Base-by-base conservation (phyloP, 1,140 invertebrate genomes). In the Physella acuta region DNA sequence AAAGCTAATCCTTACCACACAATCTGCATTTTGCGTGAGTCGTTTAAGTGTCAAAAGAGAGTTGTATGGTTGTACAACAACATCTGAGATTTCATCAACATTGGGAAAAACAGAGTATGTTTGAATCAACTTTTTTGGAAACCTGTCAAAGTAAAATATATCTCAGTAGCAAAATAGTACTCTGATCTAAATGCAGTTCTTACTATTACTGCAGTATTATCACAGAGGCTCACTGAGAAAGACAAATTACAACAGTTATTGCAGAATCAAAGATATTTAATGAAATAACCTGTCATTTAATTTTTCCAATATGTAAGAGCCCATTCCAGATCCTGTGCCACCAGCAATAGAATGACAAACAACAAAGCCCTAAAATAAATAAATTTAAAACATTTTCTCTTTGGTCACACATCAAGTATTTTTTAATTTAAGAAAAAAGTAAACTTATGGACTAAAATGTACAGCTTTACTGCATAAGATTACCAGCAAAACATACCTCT, bases 101-200 rank as follows among this genome's bases (percentile, higher is more conserved):
- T 98, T 99, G 0, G 97, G 97, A 85, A 99, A 99, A 0, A 99
- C 97, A 80, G 96, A 99, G 83, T 99, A 99, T 0, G 97, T 99
- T 87, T 99, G 94, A 26, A 99, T 93, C 3, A 99, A 84, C 82
- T 99, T 99, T 84, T 99, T 99, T 1, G 96, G 95, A 87, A 95
- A 99, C 74, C 86, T 87, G 39, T 2, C 51, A 8, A 51, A 51
- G 28, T 33, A 5, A 63, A 44, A 49, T n/a, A n/a, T n/a, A n/a
- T n/a, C n/a, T n/a, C n/a, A n/a, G n/a, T n/a, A n/a, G n/a, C n/a
- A n/a, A n/a, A n/a, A n/a, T n/a, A n/a, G n/a, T n/a, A n/a, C n/a
- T n/a, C n/a, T n/a, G n/a, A n/a, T n/a, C n/a, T n/a, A n/a, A n/a
- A n/a, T n/a, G n/a, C n/a, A n/a, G n/a, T n/a, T n/a, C n/a, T 49